These are phyloP conservation scores for Patiria pectinifera DNA, from an alignment of 53 echinoderm and acorn worm species.

Conservation along the genomic window DNA sequence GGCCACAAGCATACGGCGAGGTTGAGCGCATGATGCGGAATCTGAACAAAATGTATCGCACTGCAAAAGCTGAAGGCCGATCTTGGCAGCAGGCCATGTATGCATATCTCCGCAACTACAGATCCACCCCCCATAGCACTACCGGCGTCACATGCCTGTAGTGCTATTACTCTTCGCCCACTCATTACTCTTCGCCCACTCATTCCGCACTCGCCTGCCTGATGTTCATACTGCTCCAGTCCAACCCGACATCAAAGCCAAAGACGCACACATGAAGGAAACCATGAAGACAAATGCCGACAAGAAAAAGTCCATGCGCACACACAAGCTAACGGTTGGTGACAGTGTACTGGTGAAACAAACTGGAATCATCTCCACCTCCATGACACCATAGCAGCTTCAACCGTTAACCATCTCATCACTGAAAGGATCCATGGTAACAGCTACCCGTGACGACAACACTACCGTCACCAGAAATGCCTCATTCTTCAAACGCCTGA, in stretches of 20 bases:
- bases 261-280: conserved; percentile 46
- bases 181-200: conserved; percentile 27
- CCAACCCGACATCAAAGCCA: background rate
- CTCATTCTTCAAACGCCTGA: conserved; percentile 57
- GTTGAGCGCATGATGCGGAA: conserved; percentile 49
- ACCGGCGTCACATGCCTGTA: conserved; percentile 53
- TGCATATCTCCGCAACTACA: conserved; percentile 43
- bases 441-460: conserved; percentile 51
- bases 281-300: conserved; percentile 60
- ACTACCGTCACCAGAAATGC: conserved; percentile 56
- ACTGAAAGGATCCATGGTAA: conserved; percentile 55
- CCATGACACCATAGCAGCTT: conserved; percentile 41
- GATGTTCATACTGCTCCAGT: too few relatives aligned
- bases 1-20: conserved; percentile 57
- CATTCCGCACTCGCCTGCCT: too few relatives aligned
- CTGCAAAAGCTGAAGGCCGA: conserved; percentile 22
- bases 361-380: background rate
- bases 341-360: conserved; percentile 19
- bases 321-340: conserved; percentile 31
- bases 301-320: conserved; percentile 16
- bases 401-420: background rate
- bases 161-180: too few relatives aligned
- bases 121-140: conserved; percentile 38
- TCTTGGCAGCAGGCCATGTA: conserved; percentile 31
- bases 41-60: conserved; percentile 28